These are phyloP conservation scores for Vultur gryphus DNA, from an alignment of 2,797 vertebrate species.

Conservation along the genomic window DNA sequence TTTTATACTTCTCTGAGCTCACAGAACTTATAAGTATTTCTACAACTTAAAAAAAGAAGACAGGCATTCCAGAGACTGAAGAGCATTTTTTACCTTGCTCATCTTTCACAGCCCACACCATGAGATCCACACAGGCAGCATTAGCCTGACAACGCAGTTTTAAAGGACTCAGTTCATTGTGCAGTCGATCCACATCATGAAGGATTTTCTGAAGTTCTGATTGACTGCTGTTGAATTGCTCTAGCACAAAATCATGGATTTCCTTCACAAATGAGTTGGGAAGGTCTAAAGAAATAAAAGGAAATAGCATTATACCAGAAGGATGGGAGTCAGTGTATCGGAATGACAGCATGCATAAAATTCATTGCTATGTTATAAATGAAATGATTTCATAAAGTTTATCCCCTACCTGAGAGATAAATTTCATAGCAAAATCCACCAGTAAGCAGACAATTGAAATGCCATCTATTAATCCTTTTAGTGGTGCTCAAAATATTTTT, in stretches of 20 bases:
- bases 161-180: conserved; percentile 89
- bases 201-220: conserved; percentile 95
- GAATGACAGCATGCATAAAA: background rate
- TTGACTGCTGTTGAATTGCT: conserved; percentile 96
- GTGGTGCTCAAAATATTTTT: background rate
- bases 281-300: conserved; percentile 78
- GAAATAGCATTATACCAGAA: background rate
- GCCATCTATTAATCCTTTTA: background rate
- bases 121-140: conserved; percentile 96
- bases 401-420: background rate
- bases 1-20: background rate
- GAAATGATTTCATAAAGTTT: background rate
- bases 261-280: conserved; percentile 93
- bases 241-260: conserved; percentile 95
- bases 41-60: background rate
- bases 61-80: background rate
- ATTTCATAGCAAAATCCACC: background rate
- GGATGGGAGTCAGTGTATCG: background rate
- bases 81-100: conserved; percentile 85
- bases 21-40: background rate
- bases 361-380: background rate
- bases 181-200: conserved; percentile 89
- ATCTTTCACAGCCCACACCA: conserved; percentile 98
- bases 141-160: conserved; percentile 96
- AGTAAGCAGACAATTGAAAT: background rate